These are phyloP conservation scores for human (Homo sapiens) DNA, from an alignment of 2,113 vertebrate genomes.

Conservation along the genomic window GRCh38 chr1:54546001-54546500, in stretches of 20 bases:
- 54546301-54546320: background rate
- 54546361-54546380: background rate
- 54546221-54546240: background rate
- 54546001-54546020: background rate
- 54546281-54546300: background rate
- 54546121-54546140: background rate
- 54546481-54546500: background rate
- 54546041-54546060: background rate
- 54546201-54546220: background rate
- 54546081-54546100: background rate
- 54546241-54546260: background rate
- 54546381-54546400: background rate
- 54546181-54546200: background rate
- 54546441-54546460: background rate
- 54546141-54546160: background rate
- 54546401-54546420: background rate
- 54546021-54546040: background rate
- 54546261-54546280: background rate
- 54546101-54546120: background rate
- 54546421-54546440: background rate
- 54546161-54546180: background rate
- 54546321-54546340: background rate
- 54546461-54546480: background rate
- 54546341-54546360: background rate
- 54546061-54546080: background rate